Evolutionary conservation across 1,140 invertebrate genomes (phyloP), one percentile per base, ranked within the genome.

Genomic region (Batillaria attramentaria): DNA sequence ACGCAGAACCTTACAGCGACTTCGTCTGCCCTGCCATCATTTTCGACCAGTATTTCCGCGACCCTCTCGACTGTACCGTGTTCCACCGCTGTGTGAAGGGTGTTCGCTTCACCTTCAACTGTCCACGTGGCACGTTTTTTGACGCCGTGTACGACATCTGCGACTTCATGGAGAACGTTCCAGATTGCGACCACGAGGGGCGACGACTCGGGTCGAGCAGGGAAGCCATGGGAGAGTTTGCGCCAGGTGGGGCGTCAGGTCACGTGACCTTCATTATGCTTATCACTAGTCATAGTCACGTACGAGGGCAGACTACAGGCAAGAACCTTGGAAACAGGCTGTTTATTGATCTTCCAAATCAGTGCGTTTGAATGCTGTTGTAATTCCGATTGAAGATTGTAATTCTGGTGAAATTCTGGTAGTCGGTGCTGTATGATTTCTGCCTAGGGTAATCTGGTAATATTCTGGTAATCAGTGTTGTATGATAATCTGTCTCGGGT

Each of bases 51-150:
- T 84, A 77, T 72, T 80, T 74, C 69, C 35, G 79, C 1, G 82
- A 84, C 62, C 62, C 66, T 16, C 5, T 81, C 10, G 73, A 72
- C 50, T 84, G 82, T 57, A 62, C 69, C 39, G 57, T 60, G 18
- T 84, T 84, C 72, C 78, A 84, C 50, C 42, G 82, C 3, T 84
- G 82, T 70, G 62, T 80, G 1, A 28, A 60, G 31, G 82, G 80
- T 24, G 62, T 46, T 3, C 62, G 62, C 39, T 84, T 79, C 60
- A 68, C 79, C 0, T 84, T 84, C 43, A 57, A 46, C 24, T 84
- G 82, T 54, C 82, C 82, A 2, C 37, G 50, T 13, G 82, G 82
- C 0, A 84, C 82, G 2, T 81, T 79, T 65, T 84, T 84, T 57
- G 73, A 80, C 65, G 46, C 50, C 39, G 39, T 43, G 24, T 65